Conservation (phyloP, 2,797 vertebrate genomes). For the Bryconaethiops microstoma region DNA sequence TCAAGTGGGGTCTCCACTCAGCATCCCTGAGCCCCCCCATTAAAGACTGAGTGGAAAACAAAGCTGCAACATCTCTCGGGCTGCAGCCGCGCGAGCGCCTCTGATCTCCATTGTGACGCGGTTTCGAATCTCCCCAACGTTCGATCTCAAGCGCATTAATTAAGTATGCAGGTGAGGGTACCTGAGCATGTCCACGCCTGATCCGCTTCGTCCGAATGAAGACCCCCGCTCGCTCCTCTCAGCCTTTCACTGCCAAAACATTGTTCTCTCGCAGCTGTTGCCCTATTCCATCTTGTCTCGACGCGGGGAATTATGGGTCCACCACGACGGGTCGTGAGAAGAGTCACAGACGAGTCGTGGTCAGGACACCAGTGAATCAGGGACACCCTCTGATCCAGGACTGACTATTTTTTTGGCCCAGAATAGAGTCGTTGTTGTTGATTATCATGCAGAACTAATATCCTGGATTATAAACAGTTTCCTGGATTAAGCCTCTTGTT, state of each 20-base stretch:
- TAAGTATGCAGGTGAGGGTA: slow-evolving; percentile 60
- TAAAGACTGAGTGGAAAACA: slow-evolving; percentile 75
- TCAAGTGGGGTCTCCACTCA: slow-evolving; percentile 68
- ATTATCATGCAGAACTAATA: too few relatives aligned
- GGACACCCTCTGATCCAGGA: slow-evolving; percentile 11
- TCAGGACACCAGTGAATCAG: slow-evolving; percentile 33
- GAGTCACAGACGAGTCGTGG: slow-evolving; percentile 72
- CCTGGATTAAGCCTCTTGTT: not conserved
- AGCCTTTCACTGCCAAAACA: slow-evolving; percentile 82
- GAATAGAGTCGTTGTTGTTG: not conserved
- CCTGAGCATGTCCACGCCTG: slow-evolving; percentile 78
- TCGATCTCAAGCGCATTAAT: slow-evolving; percentile 2
- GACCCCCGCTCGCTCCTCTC: slow-evolving; percentile 65
- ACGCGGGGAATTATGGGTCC: slow-evolving; percentile 84
- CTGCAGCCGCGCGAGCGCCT: slow-evolving; percentile 54
- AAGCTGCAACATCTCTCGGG: slow-evolving; percentile 76
- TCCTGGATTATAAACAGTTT: too few relatives aligned
- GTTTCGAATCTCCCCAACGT: slow-evolving; percentile 52
- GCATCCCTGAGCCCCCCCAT: slow-evolving; percentile 69
- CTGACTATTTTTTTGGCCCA: not conserved
- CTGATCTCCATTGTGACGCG: slow-evolving; percentile 44
- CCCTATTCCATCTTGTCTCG: slow-evolving; percentile 86
- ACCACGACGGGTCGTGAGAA: slow-evolving; percentile 83
- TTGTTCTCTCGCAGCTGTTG: slow-evolving; percentile 81
- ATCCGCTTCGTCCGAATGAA: slow-evolving; percentile 65